Conservation (phyloP, 2,113 vertebrate species). For the Grallaria varia region DNA sequence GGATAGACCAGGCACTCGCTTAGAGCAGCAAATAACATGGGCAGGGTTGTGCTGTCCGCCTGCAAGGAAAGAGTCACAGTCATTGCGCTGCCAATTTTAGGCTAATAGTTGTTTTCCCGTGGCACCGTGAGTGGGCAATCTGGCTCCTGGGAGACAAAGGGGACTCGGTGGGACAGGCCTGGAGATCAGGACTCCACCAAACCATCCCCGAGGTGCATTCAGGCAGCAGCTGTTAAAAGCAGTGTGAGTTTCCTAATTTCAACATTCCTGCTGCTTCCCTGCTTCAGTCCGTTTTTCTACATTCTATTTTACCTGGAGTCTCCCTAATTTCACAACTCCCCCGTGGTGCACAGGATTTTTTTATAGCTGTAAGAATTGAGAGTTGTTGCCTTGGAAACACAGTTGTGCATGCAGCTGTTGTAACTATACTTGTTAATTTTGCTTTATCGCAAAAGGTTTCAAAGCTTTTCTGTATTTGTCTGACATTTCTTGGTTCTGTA, state of each 20-base stretch:
- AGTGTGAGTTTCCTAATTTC: not conserved
- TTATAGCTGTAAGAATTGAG: constrained; percentile 26
- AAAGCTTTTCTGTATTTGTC: constrained; percentile 30
- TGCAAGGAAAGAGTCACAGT: not conserved
- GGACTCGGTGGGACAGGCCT: not conserved
- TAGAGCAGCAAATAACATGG: constrained; percentile 19
- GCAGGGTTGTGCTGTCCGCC: not conserved
- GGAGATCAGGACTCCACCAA: not conserved
- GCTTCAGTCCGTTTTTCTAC: constrained; percentile 18
- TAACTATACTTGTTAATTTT: constrained; percentile 54
- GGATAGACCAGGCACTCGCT: constrained; percentile 4
- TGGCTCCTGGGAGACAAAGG: not conserved
- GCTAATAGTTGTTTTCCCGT: not conserved
- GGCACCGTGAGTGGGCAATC: not conserved
- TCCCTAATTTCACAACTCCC: constrained; percentile 46
- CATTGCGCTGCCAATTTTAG: not conserved
- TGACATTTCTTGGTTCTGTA: constrained; percentile 31
- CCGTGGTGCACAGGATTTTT: constrained; percentile 18
- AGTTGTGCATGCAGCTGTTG: constrained; percentile 63
- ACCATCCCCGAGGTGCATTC: not conserved
- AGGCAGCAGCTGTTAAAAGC: not conserved
- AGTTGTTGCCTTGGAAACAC: constrained; percentile 64
- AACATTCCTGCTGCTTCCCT: not conserved
- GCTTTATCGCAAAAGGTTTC: constrained; percentile 44
- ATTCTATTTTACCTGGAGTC: constrained; percentile 32